phyloP scores from a whole-genome alignment of 2,888 invertebrate genomes.

The Ypsolopha scabrella region DNA sequence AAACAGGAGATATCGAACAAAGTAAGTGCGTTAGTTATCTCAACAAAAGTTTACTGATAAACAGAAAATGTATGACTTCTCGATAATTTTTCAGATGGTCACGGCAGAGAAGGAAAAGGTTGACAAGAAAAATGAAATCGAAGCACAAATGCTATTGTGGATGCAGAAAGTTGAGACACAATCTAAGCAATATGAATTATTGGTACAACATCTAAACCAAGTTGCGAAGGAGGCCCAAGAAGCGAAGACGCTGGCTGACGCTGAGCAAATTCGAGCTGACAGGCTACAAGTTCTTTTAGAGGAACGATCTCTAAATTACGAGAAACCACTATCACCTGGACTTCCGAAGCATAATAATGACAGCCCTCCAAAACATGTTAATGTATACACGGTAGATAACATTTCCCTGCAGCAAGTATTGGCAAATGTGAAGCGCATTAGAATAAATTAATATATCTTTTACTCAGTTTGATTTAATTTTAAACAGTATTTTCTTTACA shows the following conservation, averaged over 20 bases:
- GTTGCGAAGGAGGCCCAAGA: constrained; percentile 43
- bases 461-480: neutral
- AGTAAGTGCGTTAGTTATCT: constrained; percentile 21
- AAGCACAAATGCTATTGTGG: constrained; percentile 44
- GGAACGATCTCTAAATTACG: neutral
- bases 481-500: neutral
- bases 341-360: too few relatives aligned
- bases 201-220: constrained; percentile 45
- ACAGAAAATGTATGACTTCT: neutral
- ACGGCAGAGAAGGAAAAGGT: constrained; percentile 28
- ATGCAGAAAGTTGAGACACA: constrained; percentile 42
- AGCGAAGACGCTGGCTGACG: constrained; percentile 36
- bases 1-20: constrained; percentile 55
- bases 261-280: constrained; percentile 34
- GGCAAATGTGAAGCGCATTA: too few relatives aligned
- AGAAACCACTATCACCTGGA: neutral
- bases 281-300: constrained; percentile 38
- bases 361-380: neutral
- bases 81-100: constrained; percentile 26
- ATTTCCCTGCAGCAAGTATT: too few relatives aligned
- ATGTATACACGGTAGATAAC: neutral
- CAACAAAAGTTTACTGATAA: neutral
- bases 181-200: constrained; percentile 43
- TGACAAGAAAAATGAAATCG: constrained; percentile 35
- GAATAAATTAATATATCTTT: too few relatives aligned